Evolutionary conservation across 1,140 invertebrate species (phyloP).

Genomic region (Hyposmocoma kahamanoa): DNA sequence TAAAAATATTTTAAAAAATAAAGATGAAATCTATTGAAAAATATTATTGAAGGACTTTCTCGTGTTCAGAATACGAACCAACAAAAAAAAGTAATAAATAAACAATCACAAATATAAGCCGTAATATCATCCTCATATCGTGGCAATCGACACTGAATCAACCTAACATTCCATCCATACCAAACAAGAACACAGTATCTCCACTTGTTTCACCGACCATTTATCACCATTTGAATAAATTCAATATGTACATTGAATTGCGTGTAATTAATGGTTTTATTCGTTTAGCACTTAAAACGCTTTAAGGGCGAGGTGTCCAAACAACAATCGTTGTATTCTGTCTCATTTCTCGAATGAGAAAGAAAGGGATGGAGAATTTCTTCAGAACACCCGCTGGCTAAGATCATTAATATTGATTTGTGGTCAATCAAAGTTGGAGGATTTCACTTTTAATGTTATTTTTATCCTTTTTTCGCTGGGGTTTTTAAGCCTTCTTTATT

Average conservation of each 20-base stretch:
- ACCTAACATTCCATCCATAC: no score
- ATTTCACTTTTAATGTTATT: slow-evolving; percentile 71
- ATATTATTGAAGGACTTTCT: no score
- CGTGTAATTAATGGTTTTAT: slow-evolving; percentile 72
- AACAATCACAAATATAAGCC: no score
- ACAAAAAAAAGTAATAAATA: no score
- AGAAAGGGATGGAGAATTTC: slow-evolving; percentile 29
- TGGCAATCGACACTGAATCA: no score
- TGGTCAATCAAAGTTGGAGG: slow-evolving; percentile 71
- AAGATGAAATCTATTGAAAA: no score
- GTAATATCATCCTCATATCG: no score
- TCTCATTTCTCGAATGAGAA: slow-evolving; percentile 13
- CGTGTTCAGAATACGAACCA: no score
- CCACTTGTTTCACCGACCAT: slow-evolving; percentile 61
- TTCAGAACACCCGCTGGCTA: slow-evolving; percentile 60
- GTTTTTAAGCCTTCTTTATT: slow-evolving; percentile 50
- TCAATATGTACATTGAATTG: slow-evolving; percentile 72
- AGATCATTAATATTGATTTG: slow-evolving; percentile 74
- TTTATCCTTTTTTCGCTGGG: slow-evolving; percentile 34
- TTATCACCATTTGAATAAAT: slow-evolving; percentile 73
- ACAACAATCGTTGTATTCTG: slow-evolving; percentile 38
- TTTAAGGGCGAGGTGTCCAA: slow-evolving; percentile 71
- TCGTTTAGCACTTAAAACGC: slow-evolving; percentile 72
- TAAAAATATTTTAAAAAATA: no score
- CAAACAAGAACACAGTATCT: no score